phyloP scores from a whole-genome alignment of 2,888 invertebrate species.

The Epistrophella euchroma region DNA sequence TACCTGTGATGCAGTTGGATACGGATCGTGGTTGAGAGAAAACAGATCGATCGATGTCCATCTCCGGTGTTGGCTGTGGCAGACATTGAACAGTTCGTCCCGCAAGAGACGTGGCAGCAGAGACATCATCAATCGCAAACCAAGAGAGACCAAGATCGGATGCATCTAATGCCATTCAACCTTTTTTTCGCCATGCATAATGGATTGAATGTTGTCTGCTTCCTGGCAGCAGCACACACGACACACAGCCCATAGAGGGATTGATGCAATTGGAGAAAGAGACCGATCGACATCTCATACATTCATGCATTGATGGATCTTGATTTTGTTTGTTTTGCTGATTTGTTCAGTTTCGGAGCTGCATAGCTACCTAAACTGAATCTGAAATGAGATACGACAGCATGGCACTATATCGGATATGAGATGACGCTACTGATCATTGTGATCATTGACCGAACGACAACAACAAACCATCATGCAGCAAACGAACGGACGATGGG shows the following conservation, averaged over 20 bases:
- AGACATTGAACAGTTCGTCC: constrained; percentile 69
- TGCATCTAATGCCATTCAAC: constrained; percentile 70
- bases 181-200: constrained; percentile 65
- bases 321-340: constrained; percentile 69
- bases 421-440: constrained; percentile 35
- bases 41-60: constrained; percentile 73
- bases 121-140: constrained; percentile 34
- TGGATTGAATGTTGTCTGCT: constrained; percentile 72
- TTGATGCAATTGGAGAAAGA: constrained; percentile 21
- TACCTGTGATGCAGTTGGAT: constrained; percentile 23
- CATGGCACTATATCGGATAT: constrained; percentile 41
- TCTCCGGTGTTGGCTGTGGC: constrained; percentile 73
- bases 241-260: constrained; percentile 26
- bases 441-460: constrained; percentile 41
- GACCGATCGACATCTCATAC: constrained; percentile 60
- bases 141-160: constrained; percentile 19
- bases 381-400: constrained; percentile 58
- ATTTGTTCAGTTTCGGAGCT: constrained; percentile 49
- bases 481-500: constrained; percentile 25
- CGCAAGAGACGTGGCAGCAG: constrained; percentile 32
- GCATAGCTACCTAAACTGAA: constrained; percentile 55
- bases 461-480: too few species aligned
- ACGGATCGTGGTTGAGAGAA: constrained; percentile 40
- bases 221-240: constrained; percentile 67
- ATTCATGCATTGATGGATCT: constrained; percentile 65